A percentile compares a stretch with the other conserved stretches of the same genome.
These are phyloP conservation scores for Hippocampus barbouri DNA, from an alignment of 2,113 vertebrate species.

Conservation along the genomic window DNA sequence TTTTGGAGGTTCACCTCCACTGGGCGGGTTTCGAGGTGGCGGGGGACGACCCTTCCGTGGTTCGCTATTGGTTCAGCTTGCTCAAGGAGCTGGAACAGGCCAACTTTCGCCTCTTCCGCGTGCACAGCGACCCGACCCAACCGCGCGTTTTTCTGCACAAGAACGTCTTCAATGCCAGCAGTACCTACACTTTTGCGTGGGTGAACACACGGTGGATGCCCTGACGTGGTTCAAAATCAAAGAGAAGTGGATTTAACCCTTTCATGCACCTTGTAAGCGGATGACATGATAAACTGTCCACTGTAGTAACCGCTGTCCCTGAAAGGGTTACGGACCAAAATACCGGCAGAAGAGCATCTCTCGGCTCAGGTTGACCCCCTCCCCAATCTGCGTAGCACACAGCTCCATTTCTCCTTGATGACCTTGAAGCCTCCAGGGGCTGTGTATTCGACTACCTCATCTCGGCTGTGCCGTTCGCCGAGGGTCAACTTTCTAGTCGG, in stretches of 20 bases:
- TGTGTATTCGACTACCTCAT: constrained; percentile 31
- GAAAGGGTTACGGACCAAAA: background rate
- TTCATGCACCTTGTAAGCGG: too few species aligned
- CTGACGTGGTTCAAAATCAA: constrained; percentile 5
- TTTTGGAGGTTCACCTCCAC: constrained; percentile 89
- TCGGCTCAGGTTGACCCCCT: constrained; percentile 23
- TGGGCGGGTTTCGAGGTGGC: constrained; percentile 95
- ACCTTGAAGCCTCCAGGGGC: constrained; percentile 27
- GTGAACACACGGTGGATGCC: constrained; percentile 84
- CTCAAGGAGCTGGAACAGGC: constrained; percentile 85
- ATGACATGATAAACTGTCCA: too few species aligned
- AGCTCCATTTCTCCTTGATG: constrained; percentile 18
- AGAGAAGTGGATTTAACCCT: too few species aligned
- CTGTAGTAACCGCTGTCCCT: too few species aligned
- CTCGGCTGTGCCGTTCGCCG: constrained; percentile 31
- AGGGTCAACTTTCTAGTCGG: constrained; percentile 37
- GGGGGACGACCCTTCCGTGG: constrained; percentile 83
- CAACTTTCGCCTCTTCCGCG: constrained; percentile 85
- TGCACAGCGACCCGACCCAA: constrained; percentile 78
- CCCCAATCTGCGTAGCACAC: constrained; percentile 23
- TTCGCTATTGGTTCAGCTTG: constrained; percentile 94
- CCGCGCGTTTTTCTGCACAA: constrained; percentile 86
- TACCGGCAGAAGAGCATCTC: background rate
- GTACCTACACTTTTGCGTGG: constrained; percentile 87
- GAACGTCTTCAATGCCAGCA: constrained; percentile 86